These are phyloP conservation scores for Siphlonurus alternatus DNA, from an alignment of 2,888 invertebrate genomes.

Conservation along the genomic window DNA sequence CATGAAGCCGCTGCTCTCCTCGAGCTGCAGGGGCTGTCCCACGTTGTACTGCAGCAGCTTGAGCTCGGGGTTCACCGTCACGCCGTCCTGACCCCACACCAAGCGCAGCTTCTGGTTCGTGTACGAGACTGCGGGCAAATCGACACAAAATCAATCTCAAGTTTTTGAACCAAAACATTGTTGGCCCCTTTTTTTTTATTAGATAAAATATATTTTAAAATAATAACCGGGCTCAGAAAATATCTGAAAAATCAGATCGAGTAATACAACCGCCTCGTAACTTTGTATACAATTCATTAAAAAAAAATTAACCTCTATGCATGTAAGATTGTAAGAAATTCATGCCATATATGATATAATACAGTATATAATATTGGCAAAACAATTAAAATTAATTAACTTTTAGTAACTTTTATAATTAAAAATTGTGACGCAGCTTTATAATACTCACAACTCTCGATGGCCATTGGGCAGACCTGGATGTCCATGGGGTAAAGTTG, in stretches of 20 bases:
- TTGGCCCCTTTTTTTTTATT: conserved; percentile 1
- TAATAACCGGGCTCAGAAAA: too few relatives aligned
- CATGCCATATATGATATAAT: too few relatives aligned
- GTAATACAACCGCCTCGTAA: too few relatives aligned
- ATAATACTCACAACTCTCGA: conserved; percentile 79
- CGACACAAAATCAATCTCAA: conserved; percentile 7
- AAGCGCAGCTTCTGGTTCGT: conserved; percentile 57
- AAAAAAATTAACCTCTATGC: too few relatives aligned
- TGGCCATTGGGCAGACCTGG: conserved; percentile 65
- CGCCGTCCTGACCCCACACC: conserved; percentile 56
- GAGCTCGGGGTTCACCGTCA: conserved; percentile 60
- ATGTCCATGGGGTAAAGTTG: conserved; percentile 75
- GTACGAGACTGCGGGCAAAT: conserved; percentile 60
- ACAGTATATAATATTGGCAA: too few relatives aligned
- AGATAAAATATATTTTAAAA: conserved; percentile 5
- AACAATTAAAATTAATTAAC: background rate
- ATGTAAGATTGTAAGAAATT: too few relatives aligned
- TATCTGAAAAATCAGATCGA: conserved; percentile 6
- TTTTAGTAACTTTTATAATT: too few relatives aligned
- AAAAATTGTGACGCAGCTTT: too few relatives aligned
- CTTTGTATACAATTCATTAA: too few relatives aligned
- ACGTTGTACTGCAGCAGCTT: conserved; percentile 66
- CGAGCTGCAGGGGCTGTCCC: conserved; percentile 49
- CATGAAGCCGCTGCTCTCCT: conserved; percentile 55
- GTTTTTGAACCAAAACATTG: background rate